These are phyloP conservation scores for Drosophila paucipuncta DNA, from an alignment of 2,888 invertebrate genomes.

Conservation along the genomic window DNA sequence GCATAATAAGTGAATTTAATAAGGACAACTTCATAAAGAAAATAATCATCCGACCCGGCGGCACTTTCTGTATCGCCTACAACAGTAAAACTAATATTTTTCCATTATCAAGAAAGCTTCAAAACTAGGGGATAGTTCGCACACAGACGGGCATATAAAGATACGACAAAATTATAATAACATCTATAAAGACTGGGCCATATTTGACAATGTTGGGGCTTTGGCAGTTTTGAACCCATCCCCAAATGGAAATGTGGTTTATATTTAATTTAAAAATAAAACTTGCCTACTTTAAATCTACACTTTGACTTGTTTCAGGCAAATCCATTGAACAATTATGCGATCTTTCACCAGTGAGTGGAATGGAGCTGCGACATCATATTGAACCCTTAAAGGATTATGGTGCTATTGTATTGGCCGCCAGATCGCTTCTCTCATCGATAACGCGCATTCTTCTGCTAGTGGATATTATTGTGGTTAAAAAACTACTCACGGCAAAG, in stretches of 20 bases:
- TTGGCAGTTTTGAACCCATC: background rate
- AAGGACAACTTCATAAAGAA: no score
- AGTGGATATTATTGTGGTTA: conserved; percentile 98
- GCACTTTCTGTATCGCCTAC: no score
- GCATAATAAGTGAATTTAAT: background rate
- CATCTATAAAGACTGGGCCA: background rate
- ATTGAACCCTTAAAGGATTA: conserved; percentile 89
- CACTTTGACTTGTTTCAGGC: conserved; percentile 87
- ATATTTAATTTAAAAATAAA: background rate
- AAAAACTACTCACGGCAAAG: conserved; percentile 97
- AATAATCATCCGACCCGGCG: no score
- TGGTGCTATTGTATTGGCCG: conserved; percentile 94
- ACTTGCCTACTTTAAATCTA: background rate
- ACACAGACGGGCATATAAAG: no score
- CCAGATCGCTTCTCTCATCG: conserved; percentile 95
- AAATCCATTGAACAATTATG: conserved; percentile 96
- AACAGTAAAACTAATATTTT: no score
- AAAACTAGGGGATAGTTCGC: no score
- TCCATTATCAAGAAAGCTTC: no score
- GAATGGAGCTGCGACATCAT: conserved; percentile 87
- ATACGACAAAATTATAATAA: no score
- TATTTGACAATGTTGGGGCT: background rate
- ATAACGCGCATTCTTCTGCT: conserved; percentile 97
- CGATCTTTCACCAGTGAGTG: conserved; percentile 88
- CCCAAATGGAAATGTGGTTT: background rate